Evolutionary conservation across 2,888 invertebrate genomes (phyloP).

Genomic region (Deroplatys truncata): DNA sequence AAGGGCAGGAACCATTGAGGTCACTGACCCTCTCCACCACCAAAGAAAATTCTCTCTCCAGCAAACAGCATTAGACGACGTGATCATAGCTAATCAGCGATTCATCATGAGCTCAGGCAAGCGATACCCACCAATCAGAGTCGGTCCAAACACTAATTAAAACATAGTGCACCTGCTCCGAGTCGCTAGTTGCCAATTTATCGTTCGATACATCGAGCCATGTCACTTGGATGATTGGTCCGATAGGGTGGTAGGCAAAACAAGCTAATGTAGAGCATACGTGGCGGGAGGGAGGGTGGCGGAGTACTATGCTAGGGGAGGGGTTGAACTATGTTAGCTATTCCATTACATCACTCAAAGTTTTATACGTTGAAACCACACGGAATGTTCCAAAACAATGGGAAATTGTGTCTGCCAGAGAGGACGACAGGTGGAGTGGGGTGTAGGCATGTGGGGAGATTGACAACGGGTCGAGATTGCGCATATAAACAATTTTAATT

Average conservation of each 20-base stretch:
- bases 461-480: not conserved
- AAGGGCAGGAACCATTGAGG: too few relatives aligned
- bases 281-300: not conserved
- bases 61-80: not conserved
- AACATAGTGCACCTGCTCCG: not conserved
- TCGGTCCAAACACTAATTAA: constrained; percentile 14
- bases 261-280: not conserved
- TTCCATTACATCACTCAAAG: constrained; percentile 25
- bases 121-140: not conserved
- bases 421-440: not conserved
- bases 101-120: not conserved
- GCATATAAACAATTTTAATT: not conserved
- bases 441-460: not conserved
- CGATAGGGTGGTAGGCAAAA: not conserved
- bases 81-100: not conserved
- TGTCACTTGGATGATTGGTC: constrained; percentile 20
- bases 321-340: constrained; percentile 15
- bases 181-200: not conserved
- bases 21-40: too few relatives aligned
- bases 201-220: not conserved
- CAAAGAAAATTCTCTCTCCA: not conserved
- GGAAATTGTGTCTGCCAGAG: not conserved
- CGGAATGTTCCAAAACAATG: not conserved
- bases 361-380: constrained; percentile 20
- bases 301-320: not conserved